These are phyloP conservation scores for Trachelus troglodyta DNA, from an alignment of 2,888 invertebrate genomes.

Conservation along the genomic window DNA sequence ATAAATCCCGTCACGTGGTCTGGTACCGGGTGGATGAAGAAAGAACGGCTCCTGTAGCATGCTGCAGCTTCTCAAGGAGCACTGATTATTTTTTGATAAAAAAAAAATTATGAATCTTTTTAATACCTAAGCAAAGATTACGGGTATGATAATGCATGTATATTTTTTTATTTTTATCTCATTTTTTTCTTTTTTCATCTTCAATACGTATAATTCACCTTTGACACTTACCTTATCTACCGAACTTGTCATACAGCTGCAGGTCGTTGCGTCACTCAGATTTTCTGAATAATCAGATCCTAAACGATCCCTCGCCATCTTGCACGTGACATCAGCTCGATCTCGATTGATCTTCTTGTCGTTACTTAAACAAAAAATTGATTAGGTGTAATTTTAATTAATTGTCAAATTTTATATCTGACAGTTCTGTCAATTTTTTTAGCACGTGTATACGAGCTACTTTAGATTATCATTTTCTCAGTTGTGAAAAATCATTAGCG, in stretches of 20 bases:
- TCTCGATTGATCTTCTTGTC: not conserved
- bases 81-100: conserved; percentile 38
- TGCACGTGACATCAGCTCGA: conserved; percentile 42
- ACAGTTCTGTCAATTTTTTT: not conserved
- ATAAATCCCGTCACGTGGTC: conserved; percentile 82
- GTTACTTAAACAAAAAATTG: not conserved
- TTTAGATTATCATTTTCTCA: too few relatives aligned
- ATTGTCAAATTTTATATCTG: too few relatives aligned
- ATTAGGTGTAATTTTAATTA: not conserved
- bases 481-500: too few relatives aligned
- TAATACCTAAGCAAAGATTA: not conserved
- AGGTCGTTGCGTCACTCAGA: conserved; percentile 59
- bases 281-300: conserved; percentile 59
- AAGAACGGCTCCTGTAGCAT: conserved; percentile 65
- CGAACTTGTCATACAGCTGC: conserved; percentile 57
- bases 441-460: too few relatives aligned
- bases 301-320: conserved; percentile 58
- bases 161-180: too few relatives aligned
- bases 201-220: not conserved
- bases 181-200: not conserved
- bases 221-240: conserved; percentile 51
- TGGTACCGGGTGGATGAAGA: conserved; percentile 60
- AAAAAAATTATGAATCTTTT: not conserved
- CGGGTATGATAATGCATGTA: not conserved
- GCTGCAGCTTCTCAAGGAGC: conserved; percentile 54